These are phyloP conservation scores for Dynastes grantii DNA, from an alignment of 2,888 invertebrate species.

Conservation along the genomic window DNA sequence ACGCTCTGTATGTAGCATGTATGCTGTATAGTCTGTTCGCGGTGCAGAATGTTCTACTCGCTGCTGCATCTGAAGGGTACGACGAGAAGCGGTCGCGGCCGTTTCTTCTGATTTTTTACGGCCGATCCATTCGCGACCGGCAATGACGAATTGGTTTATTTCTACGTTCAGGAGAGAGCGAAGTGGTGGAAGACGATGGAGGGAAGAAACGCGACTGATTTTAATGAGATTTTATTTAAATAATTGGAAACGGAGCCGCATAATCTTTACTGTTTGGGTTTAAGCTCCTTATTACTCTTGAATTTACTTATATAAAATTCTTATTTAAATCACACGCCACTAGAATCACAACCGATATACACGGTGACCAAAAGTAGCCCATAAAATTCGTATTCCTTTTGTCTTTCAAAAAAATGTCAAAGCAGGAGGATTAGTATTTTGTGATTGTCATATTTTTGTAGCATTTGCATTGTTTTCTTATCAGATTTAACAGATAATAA, in stretches of 20 bases:
- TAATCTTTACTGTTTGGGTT: conserved; percentile 13
- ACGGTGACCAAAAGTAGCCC: no score
- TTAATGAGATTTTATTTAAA: conserved; percentile 38
- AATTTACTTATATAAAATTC: background rate
- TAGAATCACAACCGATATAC: no score
- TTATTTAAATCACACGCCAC: no score
- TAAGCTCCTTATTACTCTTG: background rate
- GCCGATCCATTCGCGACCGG: conserved; percentile 34
- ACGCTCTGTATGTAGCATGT: conserved; percentile 5
- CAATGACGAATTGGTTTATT: conserved; percentile 38
- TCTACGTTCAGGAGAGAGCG: conserved; percentile 22
- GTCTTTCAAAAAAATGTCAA: no score
- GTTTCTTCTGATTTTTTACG: conserved; percentile 29
- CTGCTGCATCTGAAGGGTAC: conserved; percentile 25
- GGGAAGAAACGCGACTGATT: conserved; percentile 15
- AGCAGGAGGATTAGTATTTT: no score
- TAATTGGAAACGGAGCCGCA: conserved; percentile 22
- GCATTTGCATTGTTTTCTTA: no score
- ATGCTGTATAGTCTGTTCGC: background rate
- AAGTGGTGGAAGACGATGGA: conserved; percentile 7
- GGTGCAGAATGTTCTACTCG: conserved; percentile 21
- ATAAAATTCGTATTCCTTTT: no score
- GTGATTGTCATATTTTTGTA: no score
- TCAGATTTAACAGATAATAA: no score
- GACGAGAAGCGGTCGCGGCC: conserved; percentile 30